Conservation (phyloP, 2,888 invertebrate genomes). For the Orchesella flavescens region DNA sequence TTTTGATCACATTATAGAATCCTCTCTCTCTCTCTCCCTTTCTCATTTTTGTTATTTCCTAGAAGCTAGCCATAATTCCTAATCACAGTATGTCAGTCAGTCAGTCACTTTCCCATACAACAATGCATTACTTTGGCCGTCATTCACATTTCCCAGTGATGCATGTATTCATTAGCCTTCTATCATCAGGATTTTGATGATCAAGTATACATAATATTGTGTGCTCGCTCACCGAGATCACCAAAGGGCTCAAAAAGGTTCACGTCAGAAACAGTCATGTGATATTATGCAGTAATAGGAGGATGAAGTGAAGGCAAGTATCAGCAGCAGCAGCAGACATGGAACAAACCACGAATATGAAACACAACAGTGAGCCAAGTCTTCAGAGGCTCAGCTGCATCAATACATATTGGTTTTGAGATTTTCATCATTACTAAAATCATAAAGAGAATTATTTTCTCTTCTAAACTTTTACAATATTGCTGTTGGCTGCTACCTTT, state of each 20-base stretch:
- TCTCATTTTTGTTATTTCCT: conserved; percentile 33
- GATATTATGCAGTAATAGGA: neutral
- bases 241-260: conserved; percentile 50
- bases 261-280: conserved; percentile 43
- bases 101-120: neutral
- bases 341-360: conserved; percentile 16
- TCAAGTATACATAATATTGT: conserved; percentile 10
- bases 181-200: conserved; percentile 24
- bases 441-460: conserved; percentile 5
- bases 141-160: conserved; percentile 64
- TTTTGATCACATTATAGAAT: conserved; percentile 46
- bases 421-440: conserved; percentile 41
- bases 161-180: conserved; percentile 56
- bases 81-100: conserved; percentile 64
- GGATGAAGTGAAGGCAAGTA: neutral
- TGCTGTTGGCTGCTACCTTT: conserved; percentile 5
- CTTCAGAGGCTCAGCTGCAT: neutral
- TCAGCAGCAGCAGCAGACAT: neutral
- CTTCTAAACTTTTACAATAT: conserved; percentile 10
- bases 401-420: conserved; percentile 32
- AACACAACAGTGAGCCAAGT: neutral
- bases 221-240: neutral
- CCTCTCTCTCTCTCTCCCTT: conserved; percentile 9
- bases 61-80: conserved; percentile 52
- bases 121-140: conserved; percentile 27